Evolutionary conservation across 2,888 invertebrate genomes (phyloP), one percentile per base, ranked within the genome.

Genomic region (Noctua janthina): DNA sequence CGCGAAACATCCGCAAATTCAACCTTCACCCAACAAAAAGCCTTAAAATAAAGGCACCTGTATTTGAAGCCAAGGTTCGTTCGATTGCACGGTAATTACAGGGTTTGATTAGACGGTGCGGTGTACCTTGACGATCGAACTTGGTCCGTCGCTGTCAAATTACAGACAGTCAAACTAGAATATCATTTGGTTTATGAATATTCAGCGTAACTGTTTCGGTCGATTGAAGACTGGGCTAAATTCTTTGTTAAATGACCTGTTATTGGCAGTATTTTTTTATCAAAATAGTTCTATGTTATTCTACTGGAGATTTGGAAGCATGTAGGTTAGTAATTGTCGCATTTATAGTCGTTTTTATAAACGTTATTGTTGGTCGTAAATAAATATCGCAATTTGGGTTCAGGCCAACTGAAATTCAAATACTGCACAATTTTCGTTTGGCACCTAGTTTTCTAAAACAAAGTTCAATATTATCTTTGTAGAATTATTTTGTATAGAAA

Each of bases 21-120:
- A 90, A 92, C 93, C 93, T 94, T 94, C 90, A 85, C 89, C 84
- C 76, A 87, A 92, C 90, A 89, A 91, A 92, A 92, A 92, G 86
- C 89, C 90, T 90, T 89, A 89, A 91, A 91, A 90, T 88, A 89
- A 88, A 87, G 83, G 86, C 85, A 89, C 82, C 68, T 88, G 88
- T 81, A 84, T 90, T 89, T 78, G 88, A 91, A 91, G 92, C 90
- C 94, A 94, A 94, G 94, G 94, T 84, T 89, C 71, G 73, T 74
- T 82, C 86, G 87, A 90, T 91, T 91, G 91, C 88, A 82, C 81
- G 84, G 89, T 89, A 92, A 92, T 92, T 91, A 90, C 83, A 87
- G 90, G 89, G 91, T 90, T 90, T 88, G 90, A 91, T 91, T 90
- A 87, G 89, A 86, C 70, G 78, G 85, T 87, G 85, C 79, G 83